Conservation (phyloP, 2,797 vertebrate species). For the Crocidura indochinensis region DNA sequence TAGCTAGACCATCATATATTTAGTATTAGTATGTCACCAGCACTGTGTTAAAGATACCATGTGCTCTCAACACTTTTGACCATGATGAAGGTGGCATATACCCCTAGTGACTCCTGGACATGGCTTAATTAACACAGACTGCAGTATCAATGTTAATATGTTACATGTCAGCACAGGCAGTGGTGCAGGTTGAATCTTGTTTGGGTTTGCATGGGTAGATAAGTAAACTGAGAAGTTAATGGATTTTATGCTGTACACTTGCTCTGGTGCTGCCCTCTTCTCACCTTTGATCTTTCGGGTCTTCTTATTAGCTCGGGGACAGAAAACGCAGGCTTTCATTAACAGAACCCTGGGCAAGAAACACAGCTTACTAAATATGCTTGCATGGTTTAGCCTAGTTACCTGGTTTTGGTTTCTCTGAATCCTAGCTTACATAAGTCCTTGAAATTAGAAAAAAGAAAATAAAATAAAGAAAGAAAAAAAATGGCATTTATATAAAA, state of each 20-base stretch:
- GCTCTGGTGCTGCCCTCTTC: neutral
- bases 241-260: neutral
- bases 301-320: no score
- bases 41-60: no score
- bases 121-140: no score
- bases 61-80: neutral
- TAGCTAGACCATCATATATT: neutral
- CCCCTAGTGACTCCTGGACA: no score
- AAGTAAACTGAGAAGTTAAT: neutral
- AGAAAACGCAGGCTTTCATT: neutral
- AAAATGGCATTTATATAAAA: neutral
- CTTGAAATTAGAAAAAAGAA: slow-evolving; percentile 16
- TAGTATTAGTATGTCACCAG: neutral
- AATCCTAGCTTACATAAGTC: neutral
- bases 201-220: neutral
- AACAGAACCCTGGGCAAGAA: neutral
- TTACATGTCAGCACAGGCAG: neutral
- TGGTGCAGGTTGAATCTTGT: fast-evolving
- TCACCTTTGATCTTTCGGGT: neutral
- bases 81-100: no score
- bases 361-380: fast-evolving
- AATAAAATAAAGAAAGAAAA: neutral
- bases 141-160: no score
- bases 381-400: fast-evolving
- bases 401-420: neutral